Evolutionary conservation across 2,113 vertebrate species (phyloP).

Genomic region (Baryphthengus martii): DNA sequence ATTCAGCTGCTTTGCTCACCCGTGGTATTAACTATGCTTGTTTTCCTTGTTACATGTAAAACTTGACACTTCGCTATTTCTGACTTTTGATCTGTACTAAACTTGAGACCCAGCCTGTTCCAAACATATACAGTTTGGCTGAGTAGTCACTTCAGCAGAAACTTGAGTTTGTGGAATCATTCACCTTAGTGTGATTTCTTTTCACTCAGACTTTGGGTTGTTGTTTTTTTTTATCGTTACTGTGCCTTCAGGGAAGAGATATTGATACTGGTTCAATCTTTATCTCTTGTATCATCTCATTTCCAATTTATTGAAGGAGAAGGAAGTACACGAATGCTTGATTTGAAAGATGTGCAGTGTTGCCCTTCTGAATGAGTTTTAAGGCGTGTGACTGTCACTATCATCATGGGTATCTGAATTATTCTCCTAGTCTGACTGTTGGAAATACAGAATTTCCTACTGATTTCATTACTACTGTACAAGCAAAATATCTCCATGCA

Average conservation of each 20-base stretch:
- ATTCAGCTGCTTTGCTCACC: not conserved
- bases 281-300: not conserved
- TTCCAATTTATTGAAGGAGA: not conserved
- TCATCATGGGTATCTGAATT: not conserved
- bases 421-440: not conserved
- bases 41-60: not conserved
- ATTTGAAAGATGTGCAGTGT: not conserved
- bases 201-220: not conserved
- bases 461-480: not conserved
- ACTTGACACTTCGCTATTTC: slow-evolving; percentile 12
- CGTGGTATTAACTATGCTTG: not conserved
- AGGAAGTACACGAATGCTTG: not conserved
- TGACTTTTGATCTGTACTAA: not conserved
- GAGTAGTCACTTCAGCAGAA: not conserved
- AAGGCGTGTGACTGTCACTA: not conserved
- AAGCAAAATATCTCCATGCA: not conserved
- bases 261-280: not conserved
- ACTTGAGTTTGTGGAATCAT: not conserved
- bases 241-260: not conserved
- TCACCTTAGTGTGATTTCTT: not conserved
- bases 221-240: not conserved
- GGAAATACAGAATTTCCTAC: not conserved
- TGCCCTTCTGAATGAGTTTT: not conserved
- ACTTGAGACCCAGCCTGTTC: not conserved
- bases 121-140: not conserved